phyloP scores from a whole-genome alignment of 2,888 invertebrate species.

The Pollenia griseotomentosa region DNA sequence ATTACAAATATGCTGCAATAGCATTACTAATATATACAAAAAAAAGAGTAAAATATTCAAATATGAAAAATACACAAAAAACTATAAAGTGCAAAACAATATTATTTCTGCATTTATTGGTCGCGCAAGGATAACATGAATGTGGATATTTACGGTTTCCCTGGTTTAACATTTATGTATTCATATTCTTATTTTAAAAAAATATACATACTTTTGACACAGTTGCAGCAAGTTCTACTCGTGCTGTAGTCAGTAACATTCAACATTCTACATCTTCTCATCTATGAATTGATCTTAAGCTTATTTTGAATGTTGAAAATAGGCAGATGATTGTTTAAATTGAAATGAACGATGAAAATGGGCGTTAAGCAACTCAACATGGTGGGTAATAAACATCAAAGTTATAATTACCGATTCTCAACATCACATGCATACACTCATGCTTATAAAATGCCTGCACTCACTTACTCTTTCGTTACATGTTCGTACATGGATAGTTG shows the following conservation, averaged over 20 bases:
- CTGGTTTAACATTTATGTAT: too few relatives aligned
- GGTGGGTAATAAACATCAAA: slow-evolving; percentile 72
- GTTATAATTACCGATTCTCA: slow-evolving; percentile 67
- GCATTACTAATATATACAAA: too few relatives aligned
- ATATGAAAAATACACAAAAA: too few relatives aligned
- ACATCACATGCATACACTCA: slow-evolving; percentile 1
- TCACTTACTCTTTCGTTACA: neutral
- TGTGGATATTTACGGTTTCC: too few relatives aligned
- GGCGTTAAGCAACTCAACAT: slow-evolving; percentile 71
- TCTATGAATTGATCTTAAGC: slow-evolving; percentile 63
- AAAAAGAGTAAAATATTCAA: too few relatives aligned
- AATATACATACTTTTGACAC: slow-evolving; percentile 57
- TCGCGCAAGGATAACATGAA: too few relatives aligned
- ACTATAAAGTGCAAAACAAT: too few relatives aligned
- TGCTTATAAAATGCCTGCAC: neutral
- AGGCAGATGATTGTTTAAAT: slow-evolving; percentile 44
- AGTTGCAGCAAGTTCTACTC: slow-evolving; percentile 36
- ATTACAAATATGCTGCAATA: too few relatives aligned
- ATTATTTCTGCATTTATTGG: too few relatives aligned
- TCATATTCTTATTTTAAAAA: too few relatives aligned
- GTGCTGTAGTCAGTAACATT: slow-evolving; percentile 34
- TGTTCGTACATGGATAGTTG: neutral
- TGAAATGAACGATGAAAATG: slow-evolving; percentile 56
- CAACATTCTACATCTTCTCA: slow-evolving; percentile 36
- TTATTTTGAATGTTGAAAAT: slow-evolving; percentile 63